Percentiles rank a stretch among this genome's conserved stretches.
Conservation (phyloP, 2,797 vertebrate species). For the Agapornis canus region DNA sequence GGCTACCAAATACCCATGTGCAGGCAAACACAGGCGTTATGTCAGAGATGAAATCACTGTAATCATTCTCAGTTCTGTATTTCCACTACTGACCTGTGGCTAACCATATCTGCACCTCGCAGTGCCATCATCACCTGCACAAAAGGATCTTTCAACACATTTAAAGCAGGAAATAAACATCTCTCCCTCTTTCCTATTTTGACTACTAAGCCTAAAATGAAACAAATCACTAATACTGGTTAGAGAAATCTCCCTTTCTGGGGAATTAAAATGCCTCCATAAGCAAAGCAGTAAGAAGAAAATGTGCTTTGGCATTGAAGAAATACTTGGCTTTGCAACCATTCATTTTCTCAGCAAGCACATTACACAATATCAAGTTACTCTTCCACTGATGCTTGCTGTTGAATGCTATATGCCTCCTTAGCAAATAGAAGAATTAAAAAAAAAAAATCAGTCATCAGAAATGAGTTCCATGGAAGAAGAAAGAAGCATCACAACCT, state of each 20-base stretch:
- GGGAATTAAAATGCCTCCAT: neutral
- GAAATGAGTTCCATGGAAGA: neutral
- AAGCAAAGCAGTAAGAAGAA: neutral
- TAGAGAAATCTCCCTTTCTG: neutral
- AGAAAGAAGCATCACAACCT: neutral
- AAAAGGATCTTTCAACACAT: neutral
- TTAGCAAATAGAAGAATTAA: neutral
- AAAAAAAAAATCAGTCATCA: neutral
- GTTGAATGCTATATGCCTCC: neutral
- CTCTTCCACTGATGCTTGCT: neutral
- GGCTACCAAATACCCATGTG: neutral
- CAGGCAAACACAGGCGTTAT: neutral
- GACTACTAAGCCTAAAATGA: neutral
- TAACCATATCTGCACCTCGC: neutral
- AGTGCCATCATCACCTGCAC: neutral
- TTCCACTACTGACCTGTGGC: neutral
- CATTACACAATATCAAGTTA: neutral
- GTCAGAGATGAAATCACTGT: neutral
- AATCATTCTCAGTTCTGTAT: neutral
- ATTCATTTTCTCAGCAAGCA: neutral
- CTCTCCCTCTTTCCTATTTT: neutral
- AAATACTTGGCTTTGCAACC: neutral
- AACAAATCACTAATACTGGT: neutral
- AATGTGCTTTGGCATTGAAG: neutral
- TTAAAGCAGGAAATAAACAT: neutral